Conservation (phyloP, 2,888 invertebrate genomes). For the Bimastos eiseni region DNA sequence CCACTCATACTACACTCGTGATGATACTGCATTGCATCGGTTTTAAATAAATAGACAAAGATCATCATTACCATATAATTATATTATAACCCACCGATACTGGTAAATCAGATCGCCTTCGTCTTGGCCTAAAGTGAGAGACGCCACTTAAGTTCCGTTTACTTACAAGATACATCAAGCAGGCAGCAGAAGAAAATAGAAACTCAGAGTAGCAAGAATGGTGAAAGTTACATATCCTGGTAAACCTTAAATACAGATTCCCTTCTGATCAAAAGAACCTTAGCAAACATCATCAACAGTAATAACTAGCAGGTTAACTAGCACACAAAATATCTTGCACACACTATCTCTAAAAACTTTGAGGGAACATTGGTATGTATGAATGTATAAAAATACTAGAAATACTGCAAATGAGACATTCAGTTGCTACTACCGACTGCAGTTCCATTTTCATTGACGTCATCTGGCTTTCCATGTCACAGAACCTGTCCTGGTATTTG, state of each 20-base stretch:
- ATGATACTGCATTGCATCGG: too few relatives aligned
- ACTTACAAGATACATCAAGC: neutral
- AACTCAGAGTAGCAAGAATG: neutral
- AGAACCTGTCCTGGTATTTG: neutral
- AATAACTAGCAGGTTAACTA: too few relatives aligned
- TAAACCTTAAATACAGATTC: neutral
- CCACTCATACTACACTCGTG: too few relatives aligned
- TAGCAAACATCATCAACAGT: neutral
- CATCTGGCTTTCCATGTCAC: conserved; percentile 21
- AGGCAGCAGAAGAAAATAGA: neutral
- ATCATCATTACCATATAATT: too few relatives aligned
- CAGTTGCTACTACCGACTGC: neutral
- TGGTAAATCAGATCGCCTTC: neutral
- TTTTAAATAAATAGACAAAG: too few relatives aligned
- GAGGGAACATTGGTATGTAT: too few relatives aligned
- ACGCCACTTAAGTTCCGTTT: neutral
- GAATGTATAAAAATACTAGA: neutral
- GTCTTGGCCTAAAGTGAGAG: neutral
- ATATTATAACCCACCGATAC: neutral
- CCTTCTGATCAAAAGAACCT: neutral
- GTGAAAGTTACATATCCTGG: neutral
- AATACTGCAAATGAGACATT: neutral
- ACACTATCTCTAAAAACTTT: too few relatives aligned
- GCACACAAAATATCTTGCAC: too few relatives aligned
- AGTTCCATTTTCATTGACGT: conserved; percentile 9